Conservation (phyloP, 1,140 invertebrate species). For the Leptinotarsa undecemlineata region DNA sequence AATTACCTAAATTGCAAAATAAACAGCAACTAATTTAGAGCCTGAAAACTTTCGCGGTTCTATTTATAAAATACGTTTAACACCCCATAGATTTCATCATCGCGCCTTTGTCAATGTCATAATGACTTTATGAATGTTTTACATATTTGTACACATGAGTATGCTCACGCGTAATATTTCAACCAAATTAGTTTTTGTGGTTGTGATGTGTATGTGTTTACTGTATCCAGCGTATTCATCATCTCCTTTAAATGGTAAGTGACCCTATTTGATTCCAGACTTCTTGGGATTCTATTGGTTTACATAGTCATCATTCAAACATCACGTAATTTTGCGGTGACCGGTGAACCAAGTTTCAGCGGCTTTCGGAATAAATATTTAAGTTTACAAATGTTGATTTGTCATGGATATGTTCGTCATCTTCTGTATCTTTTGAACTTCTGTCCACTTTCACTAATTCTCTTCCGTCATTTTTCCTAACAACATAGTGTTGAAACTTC, state of each 20-base stretch:
- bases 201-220: constrained; percentile 1
- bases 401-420: too few species aligned
- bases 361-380: too few species aligned
- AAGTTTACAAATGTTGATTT: too few species aligned
- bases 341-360: too few species aligned
- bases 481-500: too few species aligned
- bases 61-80: not conserved
- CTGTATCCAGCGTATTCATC: not conserved
- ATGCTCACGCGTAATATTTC: not conserved
- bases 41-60: too few species aligned
- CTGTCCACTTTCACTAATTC: too few species aligned
- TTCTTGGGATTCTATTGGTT: not conserved
- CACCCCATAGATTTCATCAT: not conserved
- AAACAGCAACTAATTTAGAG: too few species aligned
- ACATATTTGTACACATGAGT: not conserved
- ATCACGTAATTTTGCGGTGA: too few species aligned
- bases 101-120: not conserved
- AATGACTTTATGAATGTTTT: constrained; percentile 18
- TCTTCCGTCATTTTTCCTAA: too few species aligned
- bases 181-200: constrained; percentile 2
- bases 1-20: too few species aligned
- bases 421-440: too few species aligned
- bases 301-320: not conserved
- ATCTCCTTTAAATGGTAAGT: constrained; percentile 18
- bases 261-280: not conserved